Evolutionary conservation across 2,113 vertebrate genomes (phyloP).

Genomic region (Tenrec ecaudatus): DNA sequence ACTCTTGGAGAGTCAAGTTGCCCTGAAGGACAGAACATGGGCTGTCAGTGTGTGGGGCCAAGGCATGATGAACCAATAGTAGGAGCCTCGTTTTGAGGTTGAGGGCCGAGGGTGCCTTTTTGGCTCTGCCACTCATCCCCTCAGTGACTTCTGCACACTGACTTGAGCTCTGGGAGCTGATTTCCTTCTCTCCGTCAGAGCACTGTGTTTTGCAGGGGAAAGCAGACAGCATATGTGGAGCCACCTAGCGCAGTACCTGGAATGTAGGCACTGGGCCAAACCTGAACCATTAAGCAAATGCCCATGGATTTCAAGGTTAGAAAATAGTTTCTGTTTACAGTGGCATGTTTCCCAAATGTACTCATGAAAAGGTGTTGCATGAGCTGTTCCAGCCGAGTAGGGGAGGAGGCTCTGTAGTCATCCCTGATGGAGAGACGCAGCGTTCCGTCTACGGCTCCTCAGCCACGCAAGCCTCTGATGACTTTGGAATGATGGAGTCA

Average conservation of each 20-base stretch:
- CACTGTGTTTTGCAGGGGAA: neutral
- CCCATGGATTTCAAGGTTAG: neutral
- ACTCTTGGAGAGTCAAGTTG: neutral
- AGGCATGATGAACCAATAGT: neutral
- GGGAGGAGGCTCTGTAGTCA: neutral
- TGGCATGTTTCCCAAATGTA: conserved; percentile 3
- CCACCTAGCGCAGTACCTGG: conserved; percentile 13
- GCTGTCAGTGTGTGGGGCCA: neutral
- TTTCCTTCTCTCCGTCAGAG: neutral
- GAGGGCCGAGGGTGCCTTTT: neutral
- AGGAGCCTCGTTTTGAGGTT: neutral
- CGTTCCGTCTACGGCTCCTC: neutral
- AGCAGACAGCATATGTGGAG: neutral
- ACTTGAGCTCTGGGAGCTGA: neutral
- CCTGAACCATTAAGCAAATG: conserved; percentile 47
- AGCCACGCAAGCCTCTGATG: neutral
- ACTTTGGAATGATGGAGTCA: neutral
- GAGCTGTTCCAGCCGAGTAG: neutral
- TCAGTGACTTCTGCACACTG: neutral
- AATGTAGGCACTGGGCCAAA: conserved; percentile 19
- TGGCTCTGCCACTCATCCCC: neutral
- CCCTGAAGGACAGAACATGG: neutral
- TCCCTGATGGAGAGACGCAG: neutral
- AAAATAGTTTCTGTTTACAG: neutral
- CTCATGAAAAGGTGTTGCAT: neutral